Conservation (phyloP, 2,888 invertebrate species). For the Drosophila kuntzei region DNA sequence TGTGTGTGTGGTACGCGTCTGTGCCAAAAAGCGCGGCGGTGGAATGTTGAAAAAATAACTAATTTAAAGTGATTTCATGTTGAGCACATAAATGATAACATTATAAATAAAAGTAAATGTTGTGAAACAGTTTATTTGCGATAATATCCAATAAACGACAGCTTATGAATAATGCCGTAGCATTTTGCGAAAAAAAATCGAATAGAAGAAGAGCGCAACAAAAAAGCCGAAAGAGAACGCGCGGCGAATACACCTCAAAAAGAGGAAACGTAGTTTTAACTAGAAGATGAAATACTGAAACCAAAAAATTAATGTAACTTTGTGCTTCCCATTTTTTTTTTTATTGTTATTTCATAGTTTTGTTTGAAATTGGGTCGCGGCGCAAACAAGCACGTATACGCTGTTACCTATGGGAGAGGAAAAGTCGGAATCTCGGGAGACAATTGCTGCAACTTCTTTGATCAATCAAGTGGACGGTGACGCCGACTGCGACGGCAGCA, state of each 20-base stretch:
- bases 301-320: conserved; percentile 2
- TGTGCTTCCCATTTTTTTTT: conserved; percentile 1
- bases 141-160: not conserved
- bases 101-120: not conserved
- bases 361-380: conserved; percentile 37
- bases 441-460: conserved; percentile 69
- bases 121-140: not conserved
- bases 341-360: conserved; percentile 45
- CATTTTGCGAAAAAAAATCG: conserved; percentile 24
- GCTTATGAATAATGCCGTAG: conserved; percentile 1
- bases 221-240: conserved; percentile 46
- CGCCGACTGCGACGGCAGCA: conserved; percentile 26
- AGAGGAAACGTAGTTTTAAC: conserved; percentile 5
- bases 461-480: conserved; percentile 44
- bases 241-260: conserved; percentile 28
- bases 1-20: conserved; percentile 45
- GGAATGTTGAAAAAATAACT: conserved; percentile 45
- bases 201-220: conserved; percentile 47
- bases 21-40: conserved; percentile 63
- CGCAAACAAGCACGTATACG: conserved; percentile 49
- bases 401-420: conserved; percentile 79
- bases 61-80: conserved; percentile 15
- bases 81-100: not conserved
- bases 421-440: conserved; percentile 64
- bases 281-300: conserved; percentile 9